A percentile compares a stretch with the other conserved stretches of the same genome.
Evolutionary conservation across 2,113 vertebrate genomes (phyloP).

Genomic region (Callionymus lyra): DNA sequence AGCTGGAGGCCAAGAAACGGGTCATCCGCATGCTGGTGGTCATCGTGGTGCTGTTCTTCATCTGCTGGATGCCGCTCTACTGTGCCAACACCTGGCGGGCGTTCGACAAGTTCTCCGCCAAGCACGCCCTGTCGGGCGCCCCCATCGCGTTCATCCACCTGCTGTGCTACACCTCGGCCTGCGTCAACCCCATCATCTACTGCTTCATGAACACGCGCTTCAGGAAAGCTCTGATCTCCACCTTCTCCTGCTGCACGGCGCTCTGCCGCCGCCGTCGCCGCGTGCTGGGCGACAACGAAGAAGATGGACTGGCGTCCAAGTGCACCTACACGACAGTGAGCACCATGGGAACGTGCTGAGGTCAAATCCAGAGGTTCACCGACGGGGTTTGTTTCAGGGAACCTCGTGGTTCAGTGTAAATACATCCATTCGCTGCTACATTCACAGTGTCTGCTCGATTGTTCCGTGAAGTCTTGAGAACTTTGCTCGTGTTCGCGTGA

Average conservation of each 20-base stretch:
- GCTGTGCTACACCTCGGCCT: constrained; percentile 81
- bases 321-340: constrained; percentile 92
- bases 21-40: constrained; percentile 93
- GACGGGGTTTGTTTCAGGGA: constrained; percentile 9
- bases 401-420: constrained; percentile 17
- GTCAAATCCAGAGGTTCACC: constrained; percentile 6
- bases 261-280: constrained; percentile 36
- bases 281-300: constrained; percentile 61
- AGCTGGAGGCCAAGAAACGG: constrained; percentile 84
- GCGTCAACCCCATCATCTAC: constrained; percentile 90
- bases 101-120: constrained; percentile 70
- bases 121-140: constrained; percentile 71
- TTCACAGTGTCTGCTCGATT: not conserved
- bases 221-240: constrained; percentile 76
- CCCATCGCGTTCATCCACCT: constrained; percentile 95
- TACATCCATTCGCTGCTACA: constrained; percentile 12
- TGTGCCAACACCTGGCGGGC: constrained; percentile 89
- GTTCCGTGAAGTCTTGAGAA: too few relatives aligned
- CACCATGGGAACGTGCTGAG: constrained; percentile 78
- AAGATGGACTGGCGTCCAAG: constrained; percentile 74
- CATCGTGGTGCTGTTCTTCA: constrained; percentile 85
- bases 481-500: too few relatives aligned
- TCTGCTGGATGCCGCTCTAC: constrained; percentile 92
- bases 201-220: constrained; percentile 98
- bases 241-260: constrained; percentile 68